Evolutionary conservation across 2,113 vertebrate species (phyloP), one percentile per base, ranked within the genome.

Genomic region (Corythoichthys intestinalis): DNA sequence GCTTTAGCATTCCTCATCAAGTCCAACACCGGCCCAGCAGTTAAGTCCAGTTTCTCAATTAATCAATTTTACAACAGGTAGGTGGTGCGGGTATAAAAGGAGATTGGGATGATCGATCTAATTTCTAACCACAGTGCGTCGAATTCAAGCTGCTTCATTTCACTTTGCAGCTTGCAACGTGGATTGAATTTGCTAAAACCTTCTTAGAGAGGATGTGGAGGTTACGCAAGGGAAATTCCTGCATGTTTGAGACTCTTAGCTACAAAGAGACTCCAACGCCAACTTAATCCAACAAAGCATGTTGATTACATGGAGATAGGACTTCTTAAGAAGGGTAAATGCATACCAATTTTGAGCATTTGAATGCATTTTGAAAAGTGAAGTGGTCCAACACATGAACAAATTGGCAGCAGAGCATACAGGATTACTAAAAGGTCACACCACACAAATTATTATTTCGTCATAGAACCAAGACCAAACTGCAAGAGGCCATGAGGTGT

Each of bases 221-320:
- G 82, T 90, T 89, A 87, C 71, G 81, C 77, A 87, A 88, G 80
- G 72, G 60, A 70, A 82, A 91, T 90, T 90, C 84, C 79, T 77
- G 54, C 67, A 50, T 77, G 69, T 69, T 77, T 61, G 71, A 85
- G 73, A 54, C 61, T 73, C 74, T 74, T 54, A 67, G 72, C 57
- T 79, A 72, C 71, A 74, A 75, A 67, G 61, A 66, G 71, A 63
- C 79, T 66, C 78, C 76, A 67, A 28, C 76, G 69, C 65, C 74
- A 61, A 38, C 28, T 69, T 70, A 48, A 75, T 74, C 72, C 76
- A 74, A 68, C 72, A 69, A 70, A 50, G 76, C 78, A 72, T 67
- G 76, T 34, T 68, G 61, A 82, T 72, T 67, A 70, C 59, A 75
- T 73, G 56, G 49, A 76, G 60, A 52, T 38, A 35, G 17, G 50